Evolutionary conservation across 1,140 invertebrate genomes (phyloP).

Genomic region (Aphidius ervi): DNA sequence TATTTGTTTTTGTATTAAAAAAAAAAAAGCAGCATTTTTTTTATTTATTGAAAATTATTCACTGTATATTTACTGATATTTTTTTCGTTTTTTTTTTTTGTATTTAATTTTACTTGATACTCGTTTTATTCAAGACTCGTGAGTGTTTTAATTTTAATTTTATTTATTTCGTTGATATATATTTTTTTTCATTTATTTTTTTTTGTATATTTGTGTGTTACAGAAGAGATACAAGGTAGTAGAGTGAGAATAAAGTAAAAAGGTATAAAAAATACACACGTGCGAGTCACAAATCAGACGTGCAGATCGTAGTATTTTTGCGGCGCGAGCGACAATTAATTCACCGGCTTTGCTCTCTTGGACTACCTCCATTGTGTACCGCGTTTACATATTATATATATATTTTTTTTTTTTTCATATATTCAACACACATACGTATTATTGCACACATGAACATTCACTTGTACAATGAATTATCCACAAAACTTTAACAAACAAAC

Average conservation of each 20-base stretch:
- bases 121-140: too few species aligned
- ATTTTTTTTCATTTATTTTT: neutral
- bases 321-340: conserved; percentile 49
- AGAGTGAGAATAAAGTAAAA: conserved; percentile 10
- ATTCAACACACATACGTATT: conserved; percentile 19
- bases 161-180: neutral
- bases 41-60: neutral
- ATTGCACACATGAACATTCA: neutral
- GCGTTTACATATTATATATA: conserved; percentile 29
- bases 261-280: conserved; percentile 36
- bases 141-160: too few species aligned
- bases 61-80: neutral
- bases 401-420: conserved; percentile 22
- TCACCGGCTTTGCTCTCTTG: conserved; percentile 47
- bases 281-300: conserved; percentile 46
- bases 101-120: conserved; percentile 1
- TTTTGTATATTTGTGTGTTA: neutral
- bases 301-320: conserved; percentile 36
- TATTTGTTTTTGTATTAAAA: too few species aligned
- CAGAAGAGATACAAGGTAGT: neutral
- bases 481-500: neutral
- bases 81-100: conserved; percentile 3
- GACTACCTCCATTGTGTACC: conserved; percentile 20
- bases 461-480: neutral
- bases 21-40: too few species aligned